Evolutionary conservation across 2,888 invertebrate genomes (phyloP).

Genomic region (Synergus itoensis): DNA sequence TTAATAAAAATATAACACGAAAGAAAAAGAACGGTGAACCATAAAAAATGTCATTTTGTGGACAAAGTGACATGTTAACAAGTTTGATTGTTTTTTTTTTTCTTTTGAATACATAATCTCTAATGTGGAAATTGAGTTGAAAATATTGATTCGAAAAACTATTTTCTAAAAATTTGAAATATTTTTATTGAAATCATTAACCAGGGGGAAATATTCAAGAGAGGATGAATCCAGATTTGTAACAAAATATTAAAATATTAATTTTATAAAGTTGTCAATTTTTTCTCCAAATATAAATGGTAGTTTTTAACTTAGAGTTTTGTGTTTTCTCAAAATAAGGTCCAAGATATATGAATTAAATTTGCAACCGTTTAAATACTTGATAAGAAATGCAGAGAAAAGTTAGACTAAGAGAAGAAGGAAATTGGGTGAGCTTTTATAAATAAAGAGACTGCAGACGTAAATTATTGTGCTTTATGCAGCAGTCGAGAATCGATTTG

Average conservation of each 20-base stretch:
- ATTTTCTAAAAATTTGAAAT: background rate
- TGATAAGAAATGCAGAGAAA: background rate
- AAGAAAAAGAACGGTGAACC: background rate
- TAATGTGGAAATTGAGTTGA: background rate
- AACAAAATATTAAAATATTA: too few relatives aligned
- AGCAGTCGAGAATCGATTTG: constrained; percentile 38
- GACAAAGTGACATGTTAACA: background rate
- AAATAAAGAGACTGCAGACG: background rate
- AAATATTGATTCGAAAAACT: background rate
- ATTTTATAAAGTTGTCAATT: too few relatives aligned
- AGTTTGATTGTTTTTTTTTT: constrained; percentile 5
- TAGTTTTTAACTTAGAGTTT: too few relatives aligned
- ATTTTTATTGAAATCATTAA: background rate
- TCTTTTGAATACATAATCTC: background rate
- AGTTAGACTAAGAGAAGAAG: background rate
- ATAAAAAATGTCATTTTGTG: constrained; percentile 30
- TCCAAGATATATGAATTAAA: too few relatives aligned
- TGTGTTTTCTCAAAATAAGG: too few relatives aligned
- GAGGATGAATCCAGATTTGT: too few relatives aligned
- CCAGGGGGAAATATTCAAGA: too few relatives aligned
- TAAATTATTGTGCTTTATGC: constrained; percentile 32
- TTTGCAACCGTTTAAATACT: too few relatives aligned
- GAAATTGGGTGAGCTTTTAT: background rate
- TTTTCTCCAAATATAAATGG: too few relatives aligned
- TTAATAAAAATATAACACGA: constrained; percentile 11